phyloP scores from a whole-genome alignment of 2,888 invertebrate species.

The Eudemis profundana region DNA sequence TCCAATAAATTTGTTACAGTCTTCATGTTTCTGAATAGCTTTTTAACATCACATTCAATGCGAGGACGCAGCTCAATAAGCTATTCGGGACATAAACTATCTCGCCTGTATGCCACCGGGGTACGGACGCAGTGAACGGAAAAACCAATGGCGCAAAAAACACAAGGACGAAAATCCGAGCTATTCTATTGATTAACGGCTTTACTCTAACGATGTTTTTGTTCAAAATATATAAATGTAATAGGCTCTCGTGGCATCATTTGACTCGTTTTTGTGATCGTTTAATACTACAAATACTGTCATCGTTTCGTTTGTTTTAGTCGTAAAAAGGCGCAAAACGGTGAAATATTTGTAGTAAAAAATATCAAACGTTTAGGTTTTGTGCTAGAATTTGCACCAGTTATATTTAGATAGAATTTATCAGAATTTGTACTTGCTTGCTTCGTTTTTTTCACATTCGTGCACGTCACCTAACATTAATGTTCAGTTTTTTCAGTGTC shows the following conservation, averaged over 20 bases:
- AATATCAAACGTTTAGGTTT: background rate
- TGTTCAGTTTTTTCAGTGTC: background rate
- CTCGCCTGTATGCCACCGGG: too few species aligned
- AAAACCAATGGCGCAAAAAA: slow-evolving; percentile 61
- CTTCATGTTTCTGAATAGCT: slow-evolving; percentile 3
- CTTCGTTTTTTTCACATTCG: background rate
- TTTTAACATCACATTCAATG: background rate
- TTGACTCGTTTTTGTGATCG: slow-evolving; percentile 15
- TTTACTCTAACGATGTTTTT: slow-evolving; percentile 30
- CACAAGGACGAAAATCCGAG: slow-evolving; percentile 50
- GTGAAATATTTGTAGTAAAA: background rate
- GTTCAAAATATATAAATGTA: background rate
- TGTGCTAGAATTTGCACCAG: background rate
- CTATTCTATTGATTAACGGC: slow-evolving; percentile 33
- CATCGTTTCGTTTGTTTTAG: background rate
- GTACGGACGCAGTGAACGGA: slow-evolving; percentile 56
- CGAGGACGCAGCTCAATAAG: background rate
- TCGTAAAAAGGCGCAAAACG: background rate
- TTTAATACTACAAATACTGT: background rate
- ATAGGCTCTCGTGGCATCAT: slow-evolving; percentile 2
- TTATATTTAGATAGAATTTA: background rate
- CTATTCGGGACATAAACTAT: background rate
- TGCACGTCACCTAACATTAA: background rate
- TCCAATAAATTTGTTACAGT: too few species aligned
- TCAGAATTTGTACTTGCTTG: background rate